Conservation (phyloP, 2,797 vertebrate genomes). For the Sebastes vulpes region DNA sequence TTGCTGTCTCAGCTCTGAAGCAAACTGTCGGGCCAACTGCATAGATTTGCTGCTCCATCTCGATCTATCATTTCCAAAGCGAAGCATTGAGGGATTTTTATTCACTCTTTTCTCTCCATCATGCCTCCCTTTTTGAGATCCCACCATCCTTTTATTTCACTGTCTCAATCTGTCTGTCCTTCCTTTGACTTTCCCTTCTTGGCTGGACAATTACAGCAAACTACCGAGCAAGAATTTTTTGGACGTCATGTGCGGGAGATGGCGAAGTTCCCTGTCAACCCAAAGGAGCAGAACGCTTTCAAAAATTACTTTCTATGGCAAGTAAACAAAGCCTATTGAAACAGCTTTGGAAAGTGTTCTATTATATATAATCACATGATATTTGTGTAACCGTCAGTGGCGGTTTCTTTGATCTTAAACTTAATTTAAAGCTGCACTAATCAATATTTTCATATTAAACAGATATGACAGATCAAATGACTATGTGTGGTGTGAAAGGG, state of each 20-base stretch:
- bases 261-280: neutral
- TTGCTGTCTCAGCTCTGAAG: constrained; percentile 41
- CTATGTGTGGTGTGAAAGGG: neutral
- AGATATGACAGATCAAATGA: neutral
- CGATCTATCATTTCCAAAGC: constrained; percentile 47
- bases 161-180: constrained; percentile 4
- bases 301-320: neutral
- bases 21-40: constrained; percentile 37
- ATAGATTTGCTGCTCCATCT: constrained; percentile 35
- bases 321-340: neutral
- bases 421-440: neutral
- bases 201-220: constrained; percentile 3
- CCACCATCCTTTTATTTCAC: constrained; percentile 10
- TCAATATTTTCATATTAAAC: neutral
- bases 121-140: constrained; percentile 8
- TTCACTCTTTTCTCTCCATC: neutral
- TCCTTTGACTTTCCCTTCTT: constrained; percentile 11
- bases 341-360: neutral
- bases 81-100: constrained; percentile 13
- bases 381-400: neutral
- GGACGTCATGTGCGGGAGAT: neutral
- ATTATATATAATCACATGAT: neutral
- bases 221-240: neutral
- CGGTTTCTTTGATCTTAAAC: neutral
- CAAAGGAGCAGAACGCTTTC: neutral